Percentiles rank a stretch among this genome's conserved stretches.
Evolutionary conservation across 2,113 vertebrate genomes (phyloP).

Genomic region (Hemiprocne comata): DNA sequence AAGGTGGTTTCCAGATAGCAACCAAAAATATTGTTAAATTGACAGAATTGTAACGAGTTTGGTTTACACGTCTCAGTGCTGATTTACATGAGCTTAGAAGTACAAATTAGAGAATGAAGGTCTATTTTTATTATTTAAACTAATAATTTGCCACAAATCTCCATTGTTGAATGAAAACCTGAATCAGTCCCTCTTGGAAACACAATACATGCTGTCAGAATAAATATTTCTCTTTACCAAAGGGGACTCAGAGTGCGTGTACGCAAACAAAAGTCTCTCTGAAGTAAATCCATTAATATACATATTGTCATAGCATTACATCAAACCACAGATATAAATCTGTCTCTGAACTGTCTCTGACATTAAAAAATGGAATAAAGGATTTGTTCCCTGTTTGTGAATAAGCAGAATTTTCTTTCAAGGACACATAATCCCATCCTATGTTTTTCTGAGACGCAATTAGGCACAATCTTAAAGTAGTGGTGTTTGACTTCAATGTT

Average conservation of each 20-base stretch:
- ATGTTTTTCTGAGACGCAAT: not conserved
- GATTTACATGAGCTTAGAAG: not conserved
- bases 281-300: not conserved
- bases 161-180: not conserved
- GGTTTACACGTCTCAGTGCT: not conserved
- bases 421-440: not conserved
- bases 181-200: not conserved
- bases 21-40: not conserved
- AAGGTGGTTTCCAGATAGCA: not conserved
- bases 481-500: not conserved
- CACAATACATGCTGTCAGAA: not conserved
- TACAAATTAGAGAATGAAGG: not conserved
- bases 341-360: not conserved
- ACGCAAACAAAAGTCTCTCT: not conserved
- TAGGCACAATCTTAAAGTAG: not conserved
- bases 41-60: not conserved
- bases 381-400: not conserved
- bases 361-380: not conserved
- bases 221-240: constrained; percentile 3
- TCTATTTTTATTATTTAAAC: not conserved
- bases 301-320: not conserved
- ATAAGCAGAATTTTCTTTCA: not conserved
- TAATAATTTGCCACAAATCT: not conserved
- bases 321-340: not conserved
- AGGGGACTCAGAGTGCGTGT: not conserved